phyloP scores from a whole-genome alignment of 2,888 invertebrate genomes.

The Phortica magna region DNA sequence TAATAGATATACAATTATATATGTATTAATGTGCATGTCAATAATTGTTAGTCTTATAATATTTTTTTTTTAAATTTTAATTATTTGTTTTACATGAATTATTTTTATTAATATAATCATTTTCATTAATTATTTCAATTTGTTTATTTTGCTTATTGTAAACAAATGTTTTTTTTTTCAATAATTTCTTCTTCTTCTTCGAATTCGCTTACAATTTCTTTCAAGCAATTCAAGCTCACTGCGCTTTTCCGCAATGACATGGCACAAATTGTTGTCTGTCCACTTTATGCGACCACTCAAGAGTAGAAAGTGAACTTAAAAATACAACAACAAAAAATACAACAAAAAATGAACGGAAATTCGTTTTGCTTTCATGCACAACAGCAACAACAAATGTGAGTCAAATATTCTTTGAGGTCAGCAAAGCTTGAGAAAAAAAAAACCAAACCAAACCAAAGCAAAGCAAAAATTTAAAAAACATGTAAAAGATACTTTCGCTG shows the following conservation, averaged over 20 bases:
- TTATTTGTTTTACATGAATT: background rate
- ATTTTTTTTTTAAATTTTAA: background rate
- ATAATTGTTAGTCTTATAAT: no score
- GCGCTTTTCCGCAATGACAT: constrained; percentile 25
- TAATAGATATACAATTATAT: background rate
- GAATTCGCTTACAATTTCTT: background rate
- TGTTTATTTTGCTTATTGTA: background rate
- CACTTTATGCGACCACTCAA: background rate
- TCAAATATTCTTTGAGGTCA: constrained; percentile 27
- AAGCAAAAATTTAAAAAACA: background rate
- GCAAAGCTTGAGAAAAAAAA: background rate
- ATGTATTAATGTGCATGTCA: background rate
- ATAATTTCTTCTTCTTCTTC: background rate
- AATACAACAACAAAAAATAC: background rate
- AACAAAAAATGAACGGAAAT: constrained; percentile 42
- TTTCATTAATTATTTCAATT: background rate
- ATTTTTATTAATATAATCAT: background rate
- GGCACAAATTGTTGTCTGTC: constrained; percentile 8
- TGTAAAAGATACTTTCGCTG: constrained; percentile 24
- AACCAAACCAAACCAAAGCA: background rate
- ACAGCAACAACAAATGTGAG: constrained; percentile 1
- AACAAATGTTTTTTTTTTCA: background rate
- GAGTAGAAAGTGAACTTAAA: constrained; percentile 14
- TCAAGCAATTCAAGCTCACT: background rate
- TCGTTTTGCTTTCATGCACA: constrained; percentile 64